Evolutionary conservation across 2,888 invertebrate genomes (phyloP), one percentile per base, ranked within the genome.

Genomic region (Timandra comae): DNA sequence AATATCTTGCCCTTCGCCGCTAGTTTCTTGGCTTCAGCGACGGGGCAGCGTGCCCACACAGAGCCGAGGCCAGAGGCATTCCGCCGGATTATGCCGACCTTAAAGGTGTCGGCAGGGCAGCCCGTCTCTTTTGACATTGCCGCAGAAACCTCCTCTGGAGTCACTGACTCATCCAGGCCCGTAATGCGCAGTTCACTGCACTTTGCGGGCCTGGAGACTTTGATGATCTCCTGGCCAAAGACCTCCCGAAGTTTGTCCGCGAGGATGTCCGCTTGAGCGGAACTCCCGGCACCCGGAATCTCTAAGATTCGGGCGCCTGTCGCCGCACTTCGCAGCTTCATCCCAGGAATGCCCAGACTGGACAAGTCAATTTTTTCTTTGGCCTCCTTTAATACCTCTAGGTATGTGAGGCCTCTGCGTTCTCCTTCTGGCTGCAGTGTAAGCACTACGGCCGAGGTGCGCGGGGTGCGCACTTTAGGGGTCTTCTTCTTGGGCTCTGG

Each of bases 151-250:
- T 42, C 43, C 0, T 32, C 33, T 0, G n/a, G 8, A 0, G 31
- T 30, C 0, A 35, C 30, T 0, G 53, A 43, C 27, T 48, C 46
- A 8, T 47, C 49, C 9, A 51, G 25, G 0, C 42, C 49, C 0
- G 38, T 31, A 0, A 51, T 9, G 1, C 39, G 35, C 4, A 53
- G 3, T 0, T 45, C 46, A 0, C 33, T 35, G 7, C 20, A 26
- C n/a, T 43, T 46, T 0, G 8, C 12, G 0, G 46, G 43, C 12
- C 43, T 33, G 6, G 41, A 21, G 1, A 46, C 30, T 3, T 16
- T 11, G 1, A 32, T 35, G 0, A 21, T 29, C 2, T 7, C 23
- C 16, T 16, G 16, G 3, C 4, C 5, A 3, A 40, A 20, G 1
- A 21, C 10, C 19, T 34, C 34, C 5, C 26, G 24, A 2, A 50